Percentiles rank a stretch among this genome's conserved stretches.
Conservation (phyloP, 2,113 vertebrate species). For the Hydrochoerus hydrochaeris region DNA sequence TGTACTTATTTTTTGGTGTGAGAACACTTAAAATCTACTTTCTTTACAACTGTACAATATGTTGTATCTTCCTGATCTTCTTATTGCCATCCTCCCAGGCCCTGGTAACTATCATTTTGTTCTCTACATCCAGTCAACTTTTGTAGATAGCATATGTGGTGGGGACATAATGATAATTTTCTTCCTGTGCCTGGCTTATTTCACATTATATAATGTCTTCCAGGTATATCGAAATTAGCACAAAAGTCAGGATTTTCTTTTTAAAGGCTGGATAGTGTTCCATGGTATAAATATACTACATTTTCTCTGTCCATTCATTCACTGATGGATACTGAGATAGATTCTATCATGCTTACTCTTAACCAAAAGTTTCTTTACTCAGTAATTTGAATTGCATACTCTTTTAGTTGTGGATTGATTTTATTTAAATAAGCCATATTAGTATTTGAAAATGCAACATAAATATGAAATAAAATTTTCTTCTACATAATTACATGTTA, state of each 20-base stretch:
- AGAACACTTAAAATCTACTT: background rate
- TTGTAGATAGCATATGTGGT: background rate
- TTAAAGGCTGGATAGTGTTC: background rate
- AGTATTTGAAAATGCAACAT: constrained; percentile 51
- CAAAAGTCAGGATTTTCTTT: background rate
- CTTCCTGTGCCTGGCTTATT: constrained; percentile 4
- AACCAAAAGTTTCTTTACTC: constrained; percentile 58
- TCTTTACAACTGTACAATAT: background rate
- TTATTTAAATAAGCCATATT: constrained; percentile 38
- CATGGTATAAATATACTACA: background rate
- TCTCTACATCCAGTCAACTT: background rate
- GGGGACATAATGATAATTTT: background rate
- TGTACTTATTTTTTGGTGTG: background rate
- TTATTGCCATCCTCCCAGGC: background rate
- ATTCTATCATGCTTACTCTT: constrained; percentile 8
- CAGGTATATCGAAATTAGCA: background rate
- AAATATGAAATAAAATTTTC: constrained; percentile 34
- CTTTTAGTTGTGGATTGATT: constrained; percentile 54
- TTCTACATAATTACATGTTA: constrained; percentile 21
- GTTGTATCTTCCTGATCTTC: background rate
- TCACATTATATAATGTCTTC: background rate
- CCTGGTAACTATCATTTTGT: background rate
- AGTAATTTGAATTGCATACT: constrained; percentile 12
- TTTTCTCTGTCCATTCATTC: background rate
- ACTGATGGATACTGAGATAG: background rate